Base-by-base conservation (phyloP, 2,888 invertebrate species). In the Stenodera caucasica region DNA sequence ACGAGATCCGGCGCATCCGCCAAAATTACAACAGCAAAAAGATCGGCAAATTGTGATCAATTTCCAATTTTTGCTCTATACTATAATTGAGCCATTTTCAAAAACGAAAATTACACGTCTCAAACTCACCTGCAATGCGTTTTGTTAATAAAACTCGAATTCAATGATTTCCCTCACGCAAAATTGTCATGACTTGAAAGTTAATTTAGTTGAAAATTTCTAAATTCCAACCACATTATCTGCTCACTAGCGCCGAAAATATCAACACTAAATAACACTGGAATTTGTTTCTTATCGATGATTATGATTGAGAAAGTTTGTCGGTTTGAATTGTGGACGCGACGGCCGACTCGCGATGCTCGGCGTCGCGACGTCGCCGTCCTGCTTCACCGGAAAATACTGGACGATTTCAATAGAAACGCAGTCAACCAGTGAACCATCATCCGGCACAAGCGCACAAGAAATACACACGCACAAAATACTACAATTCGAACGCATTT, bases 361-460 rank as follows among this genome's bases (percentile, higher is more conserved):
- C 12, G 45, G 45, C 45, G 45, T 23, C 45, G 45, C 45, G 45
- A 45, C 23, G 45, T 23, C 45, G 45, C 45, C 45, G 45, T 45
- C 45, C 45, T 45, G 45, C 45, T 23, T 12, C 2, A 45, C 45
- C 45, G 45, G 45, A 45, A 45, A 45, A 11, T 45, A 45, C 45
- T 45, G 45, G 45, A 21, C 45, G 45, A 2, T 45, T 45, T 21
- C 23, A 23, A 18, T 40, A 18, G 45, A 21, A 45, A 45, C 40
- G 21, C 21, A 45, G 23, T n/a, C 23, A 45, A 45, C 45, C 21
- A 23, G 18, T 23, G 23, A 45, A 23, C 9, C 45, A 23, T 45
- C 45, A 21, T 26, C n/a, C n/a, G 45, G 45, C 45, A 45, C 45
- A 45, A 45, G 45, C 45, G 45, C 45, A 45, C 45, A 45, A 45